A percentile compares a stretch with the other conserved stretches of the same genome.
Evolutionary conservation across 2,113 vertebrate species (phyloP).

Genomic region (Seriola quinqueradiata): DNA sequence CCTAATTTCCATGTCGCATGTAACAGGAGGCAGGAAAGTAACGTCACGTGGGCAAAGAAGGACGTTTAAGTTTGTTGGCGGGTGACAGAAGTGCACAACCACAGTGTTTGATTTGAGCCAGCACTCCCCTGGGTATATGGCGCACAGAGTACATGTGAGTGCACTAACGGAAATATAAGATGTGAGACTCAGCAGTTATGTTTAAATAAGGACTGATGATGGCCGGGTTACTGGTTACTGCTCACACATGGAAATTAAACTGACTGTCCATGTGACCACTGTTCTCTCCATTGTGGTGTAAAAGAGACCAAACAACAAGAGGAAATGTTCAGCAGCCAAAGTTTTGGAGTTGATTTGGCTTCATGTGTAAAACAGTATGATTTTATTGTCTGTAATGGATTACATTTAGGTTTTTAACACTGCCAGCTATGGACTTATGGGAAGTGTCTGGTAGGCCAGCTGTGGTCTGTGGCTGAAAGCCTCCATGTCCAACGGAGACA

Average conservation of each 20-base stretch:
- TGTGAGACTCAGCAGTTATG: too few relatives aligned
- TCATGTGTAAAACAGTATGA: conserved; percentile 4
- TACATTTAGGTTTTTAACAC: conserved; percentile 16
- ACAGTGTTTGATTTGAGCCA: too few relatives aligned
- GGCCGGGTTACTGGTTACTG: conserved; percentile 1
- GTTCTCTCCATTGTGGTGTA: conserved; percentile 14
- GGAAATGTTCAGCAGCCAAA: neutral
- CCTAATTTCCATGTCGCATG: too few relatives aligned
- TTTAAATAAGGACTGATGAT: conserved; percentile 20
- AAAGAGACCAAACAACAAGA: conserved; percentile 41
- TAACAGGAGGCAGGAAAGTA: too few relatives aligned
- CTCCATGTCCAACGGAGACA: conserved; percentile 32
- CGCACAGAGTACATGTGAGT: too few relatives aligned
- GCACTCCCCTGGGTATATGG: too few relatives aligned
- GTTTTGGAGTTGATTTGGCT: neutral
- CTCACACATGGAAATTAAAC: too few relatives aligned
- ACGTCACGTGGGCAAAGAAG: too few relatives aligned
- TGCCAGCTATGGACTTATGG: conserved; percentile 48
- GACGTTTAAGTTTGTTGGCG: too few relatives aligned
- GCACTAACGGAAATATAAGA: too few relatives aligned
- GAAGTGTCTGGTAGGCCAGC: conserved; percentile 46
- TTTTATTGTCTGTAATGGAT: conserved; percentile 33
- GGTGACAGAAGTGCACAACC: too few relatives aligned
- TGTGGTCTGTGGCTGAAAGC: conserved; percentile 42
- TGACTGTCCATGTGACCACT: neutral